Evolutionary conservation across 2,797 vertebrate genomes (phyloP).

Genomic region (Nannoperca australis): DNA sequence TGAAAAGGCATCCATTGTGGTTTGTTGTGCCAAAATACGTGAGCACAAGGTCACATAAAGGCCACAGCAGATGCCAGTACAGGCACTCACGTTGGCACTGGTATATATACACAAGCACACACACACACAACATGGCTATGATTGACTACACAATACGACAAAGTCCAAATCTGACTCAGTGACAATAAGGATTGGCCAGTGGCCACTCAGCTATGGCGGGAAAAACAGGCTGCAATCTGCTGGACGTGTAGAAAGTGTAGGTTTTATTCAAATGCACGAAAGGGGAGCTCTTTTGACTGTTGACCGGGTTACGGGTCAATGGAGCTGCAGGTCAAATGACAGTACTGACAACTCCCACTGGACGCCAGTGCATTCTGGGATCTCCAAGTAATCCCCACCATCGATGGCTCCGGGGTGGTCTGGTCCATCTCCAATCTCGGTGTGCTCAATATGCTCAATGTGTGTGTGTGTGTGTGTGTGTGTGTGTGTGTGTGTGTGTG

Average conservation of each 20-base stretch:
- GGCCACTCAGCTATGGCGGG: background rate
- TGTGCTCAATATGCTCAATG: conserved; percentile 1
- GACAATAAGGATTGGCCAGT: background rate
- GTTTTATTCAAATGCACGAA: conserved; percentile 33
- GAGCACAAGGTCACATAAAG: conserved; percentile 50
- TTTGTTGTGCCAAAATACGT: conserved; percentile 37
- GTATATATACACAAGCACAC: background rate
- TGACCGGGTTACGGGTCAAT: conserved; percentile 64
- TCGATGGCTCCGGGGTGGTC: conserved; percentile 84
- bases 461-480: conserved; percentile 35
- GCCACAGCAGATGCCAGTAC: conserved; percentile 20
- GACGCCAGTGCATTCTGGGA: conserved; percentile 73
- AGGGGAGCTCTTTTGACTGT: conserved; percentile 33
- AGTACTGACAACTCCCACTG: conserved; percentile 58
- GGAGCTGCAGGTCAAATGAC: conserved; percentile 79
- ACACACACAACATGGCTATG: background rate
- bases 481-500: conserved; percentile 34
- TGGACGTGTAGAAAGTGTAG: background rate
- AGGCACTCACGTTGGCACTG: background rate
- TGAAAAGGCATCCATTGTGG: conserved; percentile 44
- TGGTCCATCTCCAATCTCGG: conserved; percentile 70
- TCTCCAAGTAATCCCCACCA: conserved; percentile 79
- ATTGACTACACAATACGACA: background rate
- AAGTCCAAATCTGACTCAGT: conserved; percentile 3
- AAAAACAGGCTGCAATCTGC: background rate